A percentile compares a stretch with the other conserved stretches of the same genome.
These are phyloP conservation scores for Gortyna flavago DNA, from an alignment of 2,888 invertebrate species.

Conservation along the genomic window DNA sequence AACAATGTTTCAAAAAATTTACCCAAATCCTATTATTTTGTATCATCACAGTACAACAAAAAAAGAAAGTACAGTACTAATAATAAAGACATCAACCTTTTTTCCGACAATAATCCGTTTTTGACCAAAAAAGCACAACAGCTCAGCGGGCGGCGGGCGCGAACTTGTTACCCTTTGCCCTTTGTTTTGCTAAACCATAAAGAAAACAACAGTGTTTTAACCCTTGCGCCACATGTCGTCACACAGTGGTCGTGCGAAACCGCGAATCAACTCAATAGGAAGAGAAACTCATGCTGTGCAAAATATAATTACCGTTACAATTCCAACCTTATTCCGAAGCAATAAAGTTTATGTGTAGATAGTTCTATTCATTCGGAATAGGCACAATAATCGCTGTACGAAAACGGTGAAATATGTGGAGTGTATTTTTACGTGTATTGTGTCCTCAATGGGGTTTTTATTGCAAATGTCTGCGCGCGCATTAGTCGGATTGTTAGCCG, in stretches of 20 bases:
- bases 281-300: conserved; percentile 47
- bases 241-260: conserved; percentile 74
- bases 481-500: conserved; percentile 80
- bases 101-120: conserved; percentile 74
- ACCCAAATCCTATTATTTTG: neutral
- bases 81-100: conserved; percentile 79
- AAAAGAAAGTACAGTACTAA: conserved; percentile 35
- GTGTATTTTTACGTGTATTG: conserved; percentile 72
- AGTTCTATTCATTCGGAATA: conserved; percentile 43
- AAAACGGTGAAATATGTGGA: conserved; percentile 67
- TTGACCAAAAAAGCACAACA: conserved; percentile 75
- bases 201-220: conserved; percentile 85
- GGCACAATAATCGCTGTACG: conserved; percentile 55
- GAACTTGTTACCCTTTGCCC: conserved; percentile 86
- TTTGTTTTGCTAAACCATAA: conserved; percentile 80
- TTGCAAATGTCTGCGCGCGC: conserved; percentile 80
- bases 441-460: conserved; percentile 79
- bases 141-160: conserved; percentile 83
- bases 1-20: neutral
- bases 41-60: conserved; percentile 14
- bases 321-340: conserved; percentile 44
- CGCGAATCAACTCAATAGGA: conserved; percentile 68
- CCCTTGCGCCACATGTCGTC: conserved; percentile 84
- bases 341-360: conserved; percentile 47
- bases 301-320: conserved; percentile 37